Conservation (phyloP, 2,113 vertebrate species). For the Sinosuthora webbiana region DNA sequence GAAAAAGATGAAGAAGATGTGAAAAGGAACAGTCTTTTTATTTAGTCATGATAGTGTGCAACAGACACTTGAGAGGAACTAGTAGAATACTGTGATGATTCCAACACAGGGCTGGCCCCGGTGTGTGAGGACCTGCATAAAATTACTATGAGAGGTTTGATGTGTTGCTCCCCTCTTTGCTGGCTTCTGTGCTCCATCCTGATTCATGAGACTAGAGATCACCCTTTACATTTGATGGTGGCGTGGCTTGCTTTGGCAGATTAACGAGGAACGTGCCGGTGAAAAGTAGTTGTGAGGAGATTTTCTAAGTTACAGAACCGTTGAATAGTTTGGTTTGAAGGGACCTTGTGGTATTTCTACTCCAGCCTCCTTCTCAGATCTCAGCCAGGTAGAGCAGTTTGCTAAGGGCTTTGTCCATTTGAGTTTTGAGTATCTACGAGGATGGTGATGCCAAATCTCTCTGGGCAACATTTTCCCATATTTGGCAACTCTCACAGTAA, state of each 20-base stretch:
- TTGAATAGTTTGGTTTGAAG: background rate
- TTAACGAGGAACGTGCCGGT: accelerated
- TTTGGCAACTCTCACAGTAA: background rate
- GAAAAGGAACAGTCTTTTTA: constrained; percentile 15
- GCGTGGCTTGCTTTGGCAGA: background rate
- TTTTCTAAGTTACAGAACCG: background rate
- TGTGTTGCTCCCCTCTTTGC: background rate
- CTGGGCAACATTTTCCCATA: background rate
- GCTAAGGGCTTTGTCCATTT: background rate
- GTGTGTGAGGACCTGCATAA: background rate
- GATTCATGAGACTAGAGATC: background rate
- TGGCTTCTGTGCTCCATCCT: background rate
- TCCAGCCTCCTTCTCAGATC: background rate
- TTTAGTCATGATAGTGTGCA: background rate
- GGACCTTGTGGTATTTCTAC: background rate
- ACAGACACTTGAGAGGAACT: background rate
- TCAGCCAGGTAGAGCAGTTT: background rate
- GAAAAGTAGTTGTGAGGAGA: background rate
- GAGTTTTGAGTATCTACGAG: background rate
- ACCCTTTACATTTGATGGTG: background rate
- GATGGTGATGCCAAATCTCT: background rate
- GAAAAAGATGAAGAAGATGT: constrained; percentile 92
- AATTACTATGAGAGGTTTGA: background rate
- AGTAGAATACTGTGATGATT: background rate
- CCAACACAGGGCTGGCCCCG: background rate